Evolutionary conservation across 2,113 vertebrate genomes (phyloP), one percentile per base, ranked within the genome.

Genomic region (Typhlomys cinereus): DNA sequence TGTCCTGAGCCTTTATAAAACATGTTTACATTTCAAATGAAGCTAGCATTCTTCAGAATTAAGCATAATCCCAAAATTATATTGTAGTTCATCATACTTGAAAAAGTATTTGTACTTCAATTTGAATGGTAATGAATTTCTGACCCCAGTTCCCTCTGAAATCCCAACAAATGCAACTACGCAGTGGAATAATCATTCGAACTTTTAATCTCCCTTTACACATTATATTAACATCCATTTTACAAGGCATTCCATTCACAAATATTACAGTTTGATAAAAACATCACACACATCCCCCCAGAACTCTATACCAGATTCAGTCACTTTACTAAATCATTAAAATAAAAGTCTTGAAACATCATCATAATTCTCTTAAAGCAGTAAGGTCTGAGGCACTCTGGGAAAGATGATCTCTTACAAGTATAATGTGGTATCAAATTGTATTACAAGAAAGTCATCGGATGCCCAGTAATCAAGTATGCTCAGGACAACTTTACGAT

Each of bases 371-470:
- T 97, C 93, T 96, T 97, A 97, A 96, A 98, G 98, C 96, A 97
- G 94, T 95, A 93, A 97, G 84, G 94, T 98, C 96, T 97, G 98
- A 98, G 98, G 98, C 98, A 98, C 98, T 98, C 97, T 85, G 96
- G 97, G 96, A 98, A 92, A 97, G 93, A 97, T 50, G 39, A 95
- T 97, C 96, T 96, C 88, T 85, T 97, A 89, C 44, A 95, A 94
- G 92, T 91, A 61, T 95, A 92, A 95, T 96, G 86, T 89, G 90
- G 95, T 95, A 85, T 90, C 62, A 87, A 93, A 91, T 82, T 67
- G 61, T 29, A 92, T 93, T 88, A 84, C 64, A 93, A 95, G 59
- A 90, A 74, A 95, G 93, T 95, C 95, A 96, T 89, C 85, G 95
- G 94, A 90, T 83, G 84, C 83, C 83, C 84, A 85, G 25, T 71